Conservation (phyloP, 2,888 invertebrate genomes). For the Sericinus montela region DNA sequence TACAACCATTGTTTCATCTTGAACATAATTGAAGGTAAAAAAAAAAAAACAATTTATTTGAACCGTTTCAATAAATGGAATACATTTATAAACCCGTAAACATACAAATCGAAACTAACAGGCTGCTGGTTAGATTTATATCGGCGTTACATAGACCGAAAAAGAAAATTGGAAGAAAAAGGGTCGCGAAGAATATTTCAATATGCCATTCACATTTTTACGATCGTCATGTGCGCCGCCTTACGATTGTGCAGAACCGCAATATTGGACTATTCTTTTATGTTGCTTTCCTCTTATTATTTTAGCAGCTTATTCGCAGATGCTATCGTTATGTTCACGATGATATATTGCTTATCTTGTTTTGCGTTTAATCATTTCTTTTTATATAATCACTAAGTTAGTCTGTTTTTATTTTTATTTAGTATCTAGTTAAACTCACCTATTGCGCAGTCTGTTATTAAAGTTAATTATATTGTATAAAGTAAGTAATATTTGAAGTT, state of each 20-base stretch:
- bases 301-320: conserved; percentile 44
- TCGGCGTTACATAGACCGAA: conserved; percentile 51
- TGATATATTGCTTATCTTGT: conserved; percentile 16
- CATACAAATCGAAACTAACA: conserved; percentile 31
- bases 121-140: conserved; percentile 60
- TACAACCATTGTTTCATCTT: no score
- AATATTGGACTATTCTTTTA: conserved; percentile 55
- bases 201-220: conserved; percentile 75
- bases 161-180: conserved; percentile 63
- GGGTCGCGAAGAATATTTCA: conserved; percentile 73
- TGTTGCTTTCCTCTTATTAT: conserved; percentile 40
- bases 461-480: no score
- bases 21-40: no score
- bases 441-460: no score
- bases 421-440: no score
- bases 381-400: no score
- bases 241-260: conserved; percentile 61
- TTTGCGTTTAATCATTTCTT: conserved; percentile 27
- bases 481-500: no score
- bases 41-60: no score
- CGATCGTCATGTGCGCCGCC: conserved; percentile 66
- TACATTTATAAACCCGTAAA: conserved; percentile 18
- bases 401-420: no score
- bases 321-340: conserved; percentile 24
- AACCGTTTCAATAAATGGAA: conserved; percentile 1